Conservation (phyloP, 2,113 vertebrate genomes). For the Dasyornis broadbenti region DNA sequence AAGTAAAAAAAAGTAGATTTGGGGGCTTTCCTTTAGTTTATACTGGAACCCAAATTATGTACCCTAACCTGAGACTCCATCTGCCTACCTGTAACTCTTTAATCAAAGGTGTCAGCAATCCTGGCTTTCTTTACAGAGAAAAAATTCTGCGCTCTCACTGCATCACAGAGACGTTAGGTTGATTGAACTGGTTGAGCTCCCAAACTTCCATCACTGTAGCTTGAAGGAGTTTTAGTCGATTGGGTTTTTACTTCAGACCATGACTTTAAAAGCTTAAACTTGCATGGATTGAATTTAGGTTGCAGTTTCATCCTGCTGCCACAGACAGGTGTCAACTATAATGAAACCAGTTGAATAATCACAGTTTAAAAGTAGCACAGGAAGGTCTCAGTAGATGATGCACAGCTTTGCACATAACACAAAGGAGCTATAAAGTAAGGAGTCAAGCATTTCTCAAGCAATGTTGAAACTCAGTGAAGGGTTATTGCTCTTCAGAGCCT, state of each 20-base stretch:
- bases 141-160: not conserved
- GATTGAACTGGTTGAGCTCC: not conserved
- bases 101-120: not conserved
- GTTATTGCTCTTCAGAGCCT: not conserved
- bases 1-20: not conserved
- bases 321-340: not conserved
- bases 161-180: not conserved
- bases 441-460: not conserved
- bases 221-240: not conserved
- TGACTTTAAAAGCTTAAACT: not conserved
- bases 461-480: not conserved
- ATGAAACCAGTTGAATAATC: not conserved
- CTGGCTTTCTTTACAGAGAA: not conserved
- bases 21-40: not conserved
- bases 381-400: not conserved
- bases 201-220: not conserved
- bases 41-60: not conserved
- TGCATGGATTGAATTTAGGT: not conserved
- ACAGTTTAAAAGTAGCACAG: not conserved
- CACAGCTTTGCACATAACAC: accelerated
- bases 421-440: not conserved
- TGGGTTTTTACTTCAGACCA: not conserved
- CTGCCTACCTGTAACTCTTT: not conserved
- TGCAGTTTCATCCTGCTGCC: not conserved
- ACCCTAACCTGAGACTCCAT: not conserved